Evolutionary conservation across 2,113 vertebrate species (phyloP), one percentile per base, ranked within the genome.

Genomic region (Cariama cristata): DNA sequence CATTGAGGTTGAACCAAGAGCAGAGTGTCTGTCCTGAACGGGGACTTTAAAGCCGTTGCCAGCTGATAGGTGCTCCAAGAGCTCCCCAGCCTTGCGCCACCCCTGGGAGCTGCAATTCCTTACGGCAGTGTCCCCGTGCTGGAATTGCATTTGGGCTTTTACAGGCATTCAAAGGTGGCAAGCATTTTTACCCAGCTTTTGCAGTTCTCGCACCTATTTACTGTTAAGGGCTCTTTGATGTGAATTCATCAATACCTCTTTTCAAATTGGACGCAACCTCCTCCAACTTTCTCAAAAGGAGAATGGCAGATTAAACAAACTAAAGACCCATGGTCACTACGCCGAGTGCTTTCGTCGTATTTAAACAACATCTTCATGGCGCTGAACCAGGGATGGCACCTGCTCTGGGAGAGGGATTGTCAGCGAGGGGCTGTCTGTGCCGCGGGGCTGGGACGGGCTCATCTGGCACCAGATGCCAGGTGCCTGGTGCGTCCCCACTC

Each of bases 51-150:
- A 66, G 83, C 50, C 2, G 0, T 22, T 66, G 28, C 42, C 49
- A 9, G 1, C 27, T 27, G 82, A 7, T 6, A 13, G 69, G 13
- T 14, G 69, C 22, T 47, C 20, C 9, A 53, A 16, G 47, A 53
- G 56, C 45, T 32, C 58, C 81, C 33, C 82, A 27, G 69, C 50
- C 27, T 7, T 1, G 1, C 38, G 8, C 20, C 2, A 1, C 38
- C 1, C 3, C 69, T 1, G 5, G 67, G 40, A 85, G 40, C 69
- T 47, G 69, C 40, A 8, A 3, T 33, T 38, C 50, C 69, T 32
- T 13, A 1, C 3, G 33, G 58, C 58, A 26, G 10, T 1, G 8
- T 32, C 33, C 40, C 63, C 2, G 0, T 5, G 49, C 40, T 27
- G 59, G 59, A 85, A 27, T 10, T 21, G 49, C 5, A 1, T 38